Evolutionary conservation across 2,888 invertebrate genomes (phyloP).

Genomic region (Eupithecia exiguata): DNA sequence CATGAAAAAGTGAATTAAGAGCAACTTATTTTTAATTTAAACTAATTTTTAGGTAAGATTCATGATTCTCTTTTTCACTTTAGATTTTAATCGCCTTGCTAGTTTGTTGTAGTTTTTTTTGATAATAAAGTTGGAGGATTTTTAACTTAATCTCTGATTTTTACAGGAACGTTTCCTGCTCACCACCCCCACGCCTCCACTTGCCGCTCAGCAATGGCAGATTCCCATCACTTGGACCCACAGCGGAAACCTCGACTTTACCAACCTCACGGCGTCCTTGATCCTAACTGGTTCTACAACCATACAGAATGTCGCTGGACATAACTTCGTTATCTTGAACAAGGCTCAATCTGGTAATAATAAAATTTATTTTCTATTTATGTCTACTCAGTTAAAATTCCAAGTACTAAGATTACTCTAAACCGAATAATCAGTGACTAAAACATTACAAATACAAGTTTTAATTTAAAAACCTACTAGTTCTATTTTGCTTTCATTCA

Average conservation of each 20-base stretch:
- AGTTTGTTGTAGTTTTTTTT: background rate
- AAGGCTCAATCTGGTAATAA: conserved; percentile 68
- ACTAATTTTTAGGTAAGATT: background rate
- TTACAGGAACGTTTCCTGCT: conserved; percentile 69
- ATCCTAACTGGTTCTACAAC: conserved; percentile 53
- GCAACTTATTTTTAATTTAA: background rate
- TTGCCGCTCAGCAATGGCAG: conserved; percentile 60
- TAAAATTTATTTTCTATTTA: background rate
- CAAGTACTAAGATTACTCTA: background rate
- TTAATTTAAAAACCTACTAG: background rate
- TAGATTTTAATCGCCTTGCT: background rate
- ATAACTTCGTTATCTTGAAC: conserved; percentile 85
- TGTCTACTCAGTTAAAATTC: background rate
- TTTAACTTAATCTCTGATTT: conserved; percentile 10
- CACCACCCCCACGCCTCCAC: conserved; percentile 27
- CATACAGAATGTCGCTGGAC: conserved; percentile 55
- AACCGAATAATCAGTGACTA: background rate
- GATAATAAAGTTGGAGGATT: background rate
- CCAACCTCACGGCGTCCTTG: conserved; percentile 63
- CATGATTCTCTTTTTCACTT: background rate
- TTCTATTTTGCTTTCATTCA: too few species aligned
- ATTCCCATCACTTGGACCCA: conserved; percentile 78
- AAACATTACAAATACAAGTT: too few species aligned
- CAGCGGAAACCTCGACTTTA: conserved; percentile 65
- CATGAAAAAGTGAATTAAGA: background rate